Evolutionary conservation across 1,140 invertebrate species (phyloP), one percentile per base, ranked within the genome.

Genomic region (Gonioctena quinquepunctata): DNA sequence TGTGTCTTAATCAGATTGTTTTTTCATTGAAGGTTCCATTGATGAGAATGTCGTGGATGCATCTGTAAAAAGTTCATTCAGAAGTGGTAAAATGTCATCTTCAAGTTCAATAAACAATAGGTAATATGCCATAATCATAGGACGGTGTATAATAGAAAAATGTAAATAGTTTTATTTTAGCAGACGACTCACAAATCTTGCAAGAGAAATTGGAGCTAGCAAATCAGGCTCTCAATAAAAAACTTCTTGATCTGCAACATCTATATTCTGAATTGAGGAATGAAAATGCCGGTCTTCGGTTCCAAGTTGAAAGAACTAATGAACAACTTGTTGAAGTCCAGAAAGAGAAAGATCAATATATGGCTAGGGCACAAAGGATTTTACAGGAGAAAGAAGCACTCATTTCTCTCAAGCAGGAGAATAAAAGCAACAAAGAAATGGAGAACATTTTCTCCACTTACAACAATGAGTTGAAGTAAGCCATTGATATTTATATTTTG

Each of bases 331-430:
- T 83, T 54, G 82, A 85, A 13, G 83, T 87, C 50, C 88, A 89
- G 72, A 86, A 85, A 19, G 91, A 92, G 77, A 83, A 91, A 59
- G 87, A 89, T 72, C 89, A 91, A 68, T 93, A 94, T 81, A 89
- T 89, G 80, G 83, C 84, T 4, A 86, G 90, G 74, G 93, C 93
- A 5, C 87, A 92, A 63, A 89, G 88, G 74, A 93, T 92, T 65
- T 81, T 95, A 18, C 87, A 92, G 81, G 90, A 92, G 68, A 94
- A 94, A 81, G 93, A 94, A 73, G 88, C 89, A 72, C 80, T 94
- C 13, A 94, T 94, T 68, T 78, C 63, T 16, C 52, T 78, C 42
- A 80, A 80, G 65, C 71, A 76, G 18, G 49, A 68, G 59, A 74
- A 71, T 72, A 50, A 33, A 63, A 54, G 60, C 28, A 23, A 22